phyloP scores from a whole-genome alignment of 2,888 invertebrate genomes.

The Nowickia ferox region DNA sequence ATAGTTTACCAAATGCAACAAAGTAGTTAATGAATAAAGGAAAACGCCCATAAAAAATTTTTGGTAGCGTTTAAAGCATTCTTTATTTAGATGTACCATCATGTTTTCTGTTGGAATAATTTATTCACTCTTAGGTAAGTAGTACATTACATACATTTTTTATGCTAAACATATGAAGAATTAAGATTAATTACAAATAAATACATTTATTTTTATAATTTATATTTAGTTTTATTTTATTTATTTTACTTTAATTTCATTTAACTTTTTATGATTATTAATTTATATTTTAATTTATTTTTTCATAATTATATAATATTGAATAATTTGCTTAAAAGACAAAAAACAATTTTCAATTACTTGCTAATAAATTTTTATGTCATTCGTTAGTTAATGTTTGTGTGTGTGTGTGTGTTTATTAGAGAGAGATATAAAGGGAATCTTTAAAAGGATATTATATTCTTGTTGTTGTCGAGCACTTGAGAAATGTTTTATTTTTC shows the following conservation, averaged over 20 bases:
- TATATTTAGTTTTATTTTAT: conserved; percentile 51
- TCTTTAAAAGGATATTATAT: conserved; percentile 33
- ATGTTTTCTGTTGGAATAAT: conserved; percentile 55
- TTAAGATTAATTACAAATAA: conserved; percentile 60
- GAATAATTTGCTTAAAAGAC: conserved; percentile 67
- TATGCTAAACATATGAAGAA: conserved; percentile 61
- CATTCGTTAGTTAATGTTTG: conserved; percentile 58
- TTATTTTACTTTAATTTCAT: conserved; percentile 32
- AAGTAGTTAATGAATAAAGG: conserved; percentile 31
- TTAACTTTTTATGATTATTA: conserved; percentile 45
- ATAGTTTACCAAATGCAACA: background rate
- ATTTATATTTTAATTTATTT: conserved; percentile 49
- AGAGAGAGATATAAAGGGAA: conserved; percentile 57
- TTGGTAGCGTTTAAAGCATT: conserved; percentile 68
- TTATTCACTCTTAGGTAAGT: conserved; percentile 67
- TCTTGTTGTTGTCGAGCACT: conserved; percentile 45
- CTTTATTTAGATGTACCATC: conserved; percentile 68
- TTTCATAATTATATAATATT: conserved; percentile 61
- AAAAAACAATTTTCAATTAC: conserved; percentile 68
- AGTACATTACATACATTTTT: conserved; percentile 33
- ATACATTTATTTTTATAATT: conserved; percentile 63
- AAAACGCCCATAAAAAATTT: conserved; percentile 43
- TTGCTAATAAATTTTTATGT: conserved; percentile 54
- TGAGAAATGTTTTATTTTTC: conserved; percentile 26
- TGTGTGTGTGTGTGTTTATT: conserved; percentile 34